Evolutionary conservation across 2,888 invertebrate genomes (phyloP).

Genomic region (Pheosia gnoma): DNA sequence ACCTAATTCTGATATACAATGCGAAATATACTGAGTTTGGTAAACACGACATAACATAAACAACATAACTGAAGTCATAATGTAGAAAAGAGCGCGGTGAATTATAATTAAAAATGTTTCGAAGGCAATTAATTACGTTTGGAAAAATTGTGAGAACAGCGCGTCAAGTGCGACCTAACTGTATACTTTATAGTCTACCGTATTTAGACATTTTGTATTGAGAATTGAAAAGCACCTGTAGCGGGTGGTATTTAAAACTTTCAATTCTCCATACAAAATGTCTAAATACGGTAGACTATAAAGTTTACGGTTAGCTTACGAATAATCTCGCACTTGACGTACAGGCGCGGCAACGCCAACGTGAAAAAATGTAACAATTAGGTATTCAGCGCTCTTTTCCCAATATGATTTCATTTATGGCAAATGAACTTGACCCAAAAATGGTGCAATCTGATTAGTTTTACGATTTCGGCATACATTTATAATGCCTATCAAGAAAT

Average conservation of each 20-base stretch:
- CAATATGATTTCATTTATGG: background rate
- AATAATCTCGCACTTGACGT: no score
- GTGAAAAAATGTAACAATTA: no score
- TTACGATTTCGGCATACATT: background rate
- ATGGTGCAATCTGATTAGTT: conserved; percentile 1
- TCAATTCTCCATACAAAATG: no score
- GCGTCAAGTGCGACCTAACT: no score
- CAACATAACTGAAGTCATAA: conserved; percentile 13
- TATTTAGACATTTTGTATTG: no score
- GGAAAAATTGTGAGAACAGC: background rate
- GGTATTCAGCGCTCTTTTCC: background rate
- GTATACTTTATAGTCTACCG: no score
- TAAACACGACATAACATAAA: background rate
- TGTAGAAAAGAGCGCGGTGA: conserved; percentile 20
- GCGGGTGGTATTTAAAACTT: no score
- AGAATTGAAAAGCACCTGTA: no score
- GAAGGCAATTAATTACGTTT: background rate
- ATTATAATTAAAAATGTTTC: background rate
- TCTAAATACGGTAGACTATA: no score
- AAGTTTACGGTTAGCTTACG: no score
- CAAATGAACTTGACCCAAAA: conserved; percentile 3
- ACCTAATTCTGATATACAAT: conserved; percentile 34
- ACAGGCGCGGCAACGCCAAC: no score
- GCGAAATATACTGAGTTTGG: conserved; percentile 38
- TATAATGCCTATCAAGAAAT: background rate